These are phyloP conservation scores for Ardeotis arabs DNA, from an alignment of 2,113 vertebrate genomes.

Conservation along the genomic window DNA sequence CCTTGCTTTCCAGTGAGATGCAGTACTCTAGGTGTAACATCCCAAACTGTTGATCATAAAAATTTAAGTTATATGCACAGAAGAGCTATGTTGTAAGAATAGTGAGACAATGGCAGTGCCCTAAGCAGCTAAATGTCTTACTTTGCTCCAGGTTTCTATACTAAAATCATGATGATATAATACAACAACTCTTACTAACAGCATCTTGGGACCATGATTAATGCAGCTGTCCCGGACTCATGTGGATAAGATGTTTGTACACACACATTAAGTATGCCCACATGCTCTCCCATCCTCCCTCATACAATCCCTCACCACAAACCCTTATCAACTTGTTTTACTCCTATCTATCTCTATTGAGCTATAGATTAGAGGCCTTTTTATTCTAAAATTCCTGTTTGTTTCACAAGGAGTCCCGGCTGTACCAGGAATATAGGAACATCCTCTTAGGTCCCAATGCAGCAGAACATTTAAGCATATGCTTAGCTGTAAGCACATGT, in stretches of 20 bases:
- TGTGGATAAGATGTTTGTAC: not conserved
- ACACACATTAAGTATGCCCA: not conserved
- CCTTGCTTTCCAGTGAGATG: not conserved
- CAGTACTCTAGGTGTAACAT: not conserved
- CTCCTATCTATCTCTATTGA: not conserved
- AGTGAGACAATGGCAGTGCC: not conserved
- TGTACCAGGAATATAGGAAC: constrained; percentile 22
- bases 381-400: constrained; percentile 6
- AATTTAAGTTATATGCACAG: not conserved
- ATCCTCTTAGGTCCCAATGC: not conserved
- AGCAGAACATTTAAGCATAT: constrained; percentile 61
- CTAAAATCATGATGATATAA: not conserved
- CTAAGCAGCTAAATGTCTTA: not conserved
- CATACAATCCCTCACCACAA: not conserved
- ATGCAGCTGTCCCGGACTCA: not conserved
- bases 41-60: not conserved
- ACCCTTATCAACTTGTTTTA: not conserved
- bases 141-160: not conserved
- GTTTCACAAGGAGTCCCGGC: not conserved
- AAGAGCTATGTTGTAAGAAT: not conserved
- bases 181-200: not conserved
- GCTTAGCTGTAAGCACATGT: constrained; percentile 58
- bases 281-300: not conserved
- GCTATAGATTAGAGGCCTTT: not conserved
- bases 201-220: not conserved